Conservation (phyloP, 2,113 vertebrate genomes). For the Megaptera novaeangliae region DNA sequence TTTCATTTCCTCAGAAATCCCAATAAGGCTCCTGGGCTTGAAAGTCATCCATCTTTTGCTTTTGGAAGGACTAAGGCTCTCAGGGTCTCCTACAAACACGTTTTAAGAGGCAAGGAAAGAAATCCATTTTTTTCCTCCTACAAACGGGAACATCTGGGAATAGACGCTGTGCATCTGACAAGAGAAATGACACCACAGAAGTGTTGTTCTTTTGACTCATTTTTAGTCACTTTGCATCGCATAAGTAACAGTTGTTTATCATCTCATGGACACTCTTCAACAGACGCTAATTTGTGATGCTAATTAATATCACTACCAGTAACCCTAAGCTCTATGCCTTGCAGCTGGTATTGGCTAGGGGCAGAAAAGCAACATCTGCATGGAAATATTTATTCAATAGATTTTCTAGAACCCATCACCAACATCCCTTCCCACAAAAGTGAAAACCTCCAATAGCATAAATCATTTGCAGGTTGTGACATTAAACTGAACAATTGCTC, state of each 20-base stretch:
- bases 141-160: constrained; percentile 37
- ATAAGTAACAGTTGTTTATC: constrained; percentile 62
- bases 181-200: constrained; percentile 42
- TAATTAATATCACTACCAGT: constrained; percentile 71
- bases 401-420: constrained; percentile 42
- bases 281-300: constrained; percentile 13
- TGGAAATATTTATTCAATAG: constrained; percentile 52
- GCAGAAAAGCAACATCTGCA: constrained; percentile 66
- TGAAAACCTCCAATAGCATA: constrained; percentile 11
- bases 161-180: background rate
- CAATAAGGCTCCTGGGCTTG: constrained; percentile 27
- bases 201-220: constrained; percentile 60
- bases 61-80: constrained; percentile 25
- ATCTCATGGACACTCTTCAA: constrained; percentile 55
- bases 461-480: constrained; percentile 7
- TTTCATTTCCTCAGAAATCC: constrained; percentile 55
- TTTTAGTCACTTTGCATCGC: constrained; percentile 48
- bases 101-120: constrained; percentile 12
- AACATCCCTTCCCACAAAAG: constrained; percentile 28
- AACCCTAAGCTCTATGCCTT: constrained; percentile 51
- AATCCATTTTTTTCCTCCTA: background rate
- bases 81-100: background rate
- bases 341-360: constrained; percentile 43
- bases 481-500: background rate
- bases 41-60: constrained; percentile 36